These are phyloP conservation scores for Trichonephila clavata DNA, from an alignment of 1,140 invertebrate species.

Conservation along the genomic window DNA sequence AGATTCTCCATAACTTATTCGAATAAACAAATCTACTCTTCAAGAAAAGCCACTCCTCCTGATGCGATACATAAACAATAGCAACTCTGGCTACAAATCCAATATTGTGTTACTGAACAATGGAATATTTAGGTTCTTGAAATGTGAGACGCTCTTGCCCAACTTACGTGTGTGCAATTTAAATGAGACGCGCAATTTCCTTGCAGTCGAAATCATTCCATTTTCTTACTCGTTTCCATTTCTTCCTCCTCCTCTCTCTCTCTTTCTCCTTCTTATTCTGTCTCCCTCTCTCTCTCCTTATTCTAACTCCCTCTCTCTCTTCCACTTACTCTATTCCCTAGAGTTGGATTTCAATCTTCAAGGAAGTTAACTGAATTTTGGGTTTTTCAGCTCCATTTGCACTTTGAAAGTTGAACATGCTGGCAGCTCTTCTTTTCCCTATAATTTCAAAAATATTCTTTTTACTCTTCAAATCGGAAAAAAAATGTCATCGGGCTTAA, in stretches of 20 bases:
- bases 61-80: slow-evolving; percentile 21
- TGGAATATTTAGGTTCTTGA: slow-evolving; percentile 46
- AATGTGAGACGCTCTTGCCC: background rate
- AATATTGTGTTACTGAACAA: slow-evolving; percentile 44
- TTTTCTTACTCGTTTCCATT: slow-evolving; percentile 24
- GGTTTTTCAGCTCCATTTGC: slow-evolving; percentile 38
- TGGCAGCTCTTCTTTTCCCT: background rate
- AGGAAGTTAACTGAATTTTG: slow-evolving; percentile 44
- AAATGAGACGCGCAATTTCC: slow-evolving; percentile 53
- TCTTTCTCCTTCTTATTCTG: background rate
- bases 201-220: slow-evolving; percentile 32
- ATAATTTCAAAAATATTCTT: background rate
- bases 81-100: slow-evolving; percentile 16
- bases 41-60: background rate
- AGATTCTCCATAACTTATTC: background rate
- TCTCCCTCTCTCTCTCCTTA: background rate
- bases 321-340: slow-evolving; percentile 11
- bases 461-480: background rate
- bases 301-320: background rate
- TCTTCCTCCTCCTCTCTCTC: background rate
- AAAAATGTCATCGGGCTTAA: too few relatives aligned
- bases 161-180: slow-evolving; percentile 34
- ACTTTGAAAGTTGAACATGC: slow-evolving; percentile 27
- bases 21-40: slow-evolving; percentile 40
- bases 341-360: slow-evolving; percentile 47